Base-by-base conservation (phyloP, 2,888 invertebrate species). In the Nephrocerus scutellatus region DNA sequence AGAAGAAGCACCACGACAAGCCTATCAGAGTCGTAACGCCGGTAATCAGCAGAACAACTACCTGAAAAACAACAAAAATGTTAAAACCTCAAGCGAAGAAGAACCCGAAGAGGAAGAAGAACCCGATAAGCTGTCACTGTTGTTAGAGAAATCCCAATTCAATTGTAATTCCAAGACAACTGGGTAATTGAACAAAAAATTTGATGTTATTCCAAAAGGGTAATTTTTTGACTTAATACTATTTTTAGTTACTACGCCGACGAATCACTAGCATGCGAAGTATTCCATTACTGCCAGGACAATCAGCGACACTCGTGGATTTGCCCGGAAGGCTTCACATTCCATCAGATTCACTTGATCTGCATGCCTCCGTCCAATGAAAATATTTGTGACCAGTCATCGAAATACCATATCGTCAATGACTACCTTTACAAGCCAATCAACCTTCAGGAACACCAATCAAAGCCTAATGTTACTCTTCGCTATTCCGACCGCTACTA, bases 201-300 rank as follows among this genome's bases (percentile, higher is more conserved):
- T 31, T 1, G 6, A 9, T 12, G 5, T 24, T 21, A 19, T n/a
- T 15, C 16, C 12, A 22, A 22, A 22, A 22, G n/a, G n/a, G n/a
- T 9, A 22, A 9, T 22, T 22, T n/a, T n/a, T 9, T 9, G n/a
- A 9, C 8, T n/a, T 9, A 9, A 22, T 22, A 2, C 24, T 8
- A 7, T 12, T 38, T 46, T 0, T 26, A 68, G 68, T 7, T 92
- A 91, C 70, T 91, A 91, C 61, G 91, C 91, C 18, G 91, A 91
- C 59, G 85, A 88, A 56, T 84, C 84, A 29, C 75, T 92, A 16
- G 79, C 79, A 55, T 92, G 91, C 59, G 90, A 91, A 68, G 88
- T 91, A 24, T 92, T 91, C 77, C 91, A 91, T 62, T 91, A 91
- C 67, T 91, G 91, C 61, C 88, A 90, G 61, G 90, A 88, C 53